These are phyloP conservation scores for Meiosimyza platycephala DNA, from an alignment of 2,888 invertebrate species.

Conservation along the genomic window DNA sequence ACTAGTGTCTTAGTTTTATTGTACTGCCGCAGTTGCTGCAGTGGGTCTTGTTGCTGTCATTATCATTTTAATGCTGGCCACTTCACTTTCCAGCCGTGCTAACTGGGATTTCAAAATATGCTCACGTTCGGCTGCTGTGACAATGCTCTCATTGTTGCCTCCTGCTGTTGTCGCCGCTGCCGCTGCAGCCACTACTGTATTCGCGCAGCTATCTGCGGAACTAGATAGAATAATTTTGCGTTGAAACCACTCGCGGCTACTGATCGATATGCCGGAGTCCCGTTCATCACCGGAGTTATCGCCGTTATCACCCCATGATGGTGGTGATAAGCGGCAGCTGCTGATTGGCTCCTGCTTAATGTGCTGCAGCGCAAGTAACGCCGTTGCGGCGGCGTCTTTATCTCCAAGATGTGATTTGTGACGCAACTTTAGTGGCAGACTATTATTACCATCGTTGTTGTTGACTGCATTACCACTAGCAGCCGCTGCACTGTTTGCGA, in stretches of 20 bases:
- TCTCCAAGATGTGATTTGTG: constrained; percentile 92
- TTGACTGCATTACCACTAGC: constrained; percentile 65
- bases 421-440: constrained; percentile 88
- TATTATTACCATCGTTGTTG: constrained; percentile 75
- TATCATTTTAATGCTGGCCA: constrained; percentile 87
- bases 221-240: constrained; percentile 55
- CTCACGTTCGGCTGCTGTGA: constrained; percentile 67
- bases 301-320: constrained; percentile 80
- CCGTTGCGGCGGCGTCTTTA: constrained; percentile 87
- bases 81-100: constrained; percentile 89
- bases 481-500: constrained; percentile 37
- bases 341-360: constrained; percentile 88
- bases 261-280: constrained; percentile 89
- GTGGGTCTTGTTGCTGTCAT: constrained; percentile 70
- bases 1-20: too few species aligned
- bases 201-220: constrained; percentile 36
- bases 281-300: constrained; percentile 92
- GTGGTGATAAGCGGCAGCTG: constrained; percentile 73
- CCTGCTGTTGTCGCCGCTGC: constrained; percentile 1
- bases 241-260: constrained; percentile 65
- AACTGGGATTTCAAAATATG: constrained; percentile 87
- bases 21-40: not conserved
- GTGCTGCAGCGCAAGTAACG: constrained; percentile 83
- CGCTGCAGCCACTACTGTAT: constrained; percentile 21
- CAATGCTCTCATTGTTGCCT: not conserved